A percentile compares a stretch with the other conserved stretches of the same genome.
phyloP scores from a whole-genome alignment of 2,888 invertebrate genomes.

The Teleogryllus oceanicus region DNA sequence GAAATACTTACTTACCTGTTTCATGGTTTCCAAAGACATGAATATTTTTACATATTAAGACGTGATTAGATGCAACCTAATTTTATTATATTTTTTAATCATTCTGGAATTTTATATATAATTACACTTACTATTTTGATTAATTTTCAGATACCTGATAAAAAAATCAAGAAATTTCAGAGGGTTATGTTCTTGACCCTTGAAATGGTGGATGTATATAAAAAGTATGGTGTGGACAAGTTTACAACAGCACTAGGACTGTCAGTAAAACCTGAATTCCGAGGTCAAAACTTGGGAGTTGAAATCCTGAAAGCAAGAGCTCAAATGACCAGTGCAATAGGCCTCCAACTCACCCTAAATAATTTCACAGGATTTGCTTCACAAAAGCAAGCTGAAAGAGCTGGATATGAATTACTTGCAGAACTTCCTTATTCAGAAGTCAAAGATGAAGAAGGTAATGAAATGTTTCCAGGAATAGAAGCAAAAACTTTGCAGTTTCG shows the following conservation, averaged over 20 bases:
- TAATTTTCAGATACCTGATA: neutral
- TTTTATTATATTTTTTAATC: too few species aligned
- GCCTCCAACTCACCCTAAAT: neutral
- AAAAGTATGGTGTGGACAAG: constrained; percentile 47
- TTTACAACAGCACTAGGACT: constrained; percentile 53
- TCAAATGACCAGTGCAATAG: neutral
- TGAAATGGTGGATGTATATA: constrained; percentile 48
- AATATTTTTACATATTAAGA: too few species aligned
- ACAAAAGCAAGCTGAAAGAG: constrained; percentile 18
- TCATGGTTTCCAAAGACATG: too few species aligned
- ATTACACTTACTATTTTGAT: too few species aligned
- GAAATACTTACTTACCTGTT: too few species aligned
- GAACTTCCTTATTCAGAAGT: neutral
- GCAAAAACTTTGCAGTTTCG: neutral
- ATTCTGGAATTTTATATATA: too few species aligned
- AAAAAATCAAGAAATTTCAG: constrained; percentile 6
- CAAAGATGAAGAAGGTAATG: neutral
- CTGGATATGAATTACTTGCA: neutral
- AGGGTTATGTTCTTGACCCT: neutral
- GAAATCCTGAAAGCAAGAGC: constrained; percentile 44
- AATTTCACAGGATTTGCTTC: neutral
- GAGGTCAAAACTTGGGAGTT: constrained; percentile 50
- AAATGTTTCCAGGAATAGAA: constrained; percentile 5
- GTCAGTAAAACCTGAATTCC: constrained; percentile 51
- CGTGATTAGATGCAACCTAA: too few species aligned